Evolutionary conservation across 2,888 invertebrate genomes (phyloP), one percentile per base, ranked within the genome.

Genomic region (Sesamia inferens): DNA sequence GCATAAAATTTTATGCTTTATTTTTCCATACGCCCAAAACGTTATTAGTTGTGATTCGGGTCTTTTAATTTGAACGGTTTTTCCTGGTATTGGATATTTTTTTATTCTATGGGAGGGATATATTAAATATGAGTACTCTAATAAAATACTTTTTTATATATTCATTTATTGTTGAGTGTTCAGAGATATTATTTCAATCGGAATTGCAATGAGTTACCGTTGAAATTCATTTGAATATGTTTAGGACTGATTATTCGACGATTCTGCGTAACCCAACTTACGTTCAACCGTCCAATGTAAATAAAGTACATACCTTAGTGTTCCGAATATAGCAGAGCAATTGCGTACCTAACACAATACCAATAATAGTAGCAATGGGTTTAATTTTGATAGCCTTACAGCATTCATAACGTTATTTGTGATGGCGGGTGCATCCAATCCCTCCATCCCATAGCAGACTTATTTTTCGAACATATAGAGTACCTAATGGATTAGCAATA

Each of bases 1-100:
- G 54, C 55, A 76, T 76, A 72, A 77, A 77, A 7, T 62, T 66
- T 78, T 44, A 78, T 57, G 62, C 11, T 72, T 62, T 62, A 54
- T 71, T 65, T 64, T 76, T 77, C n/a, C 39, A 72, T 39, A 72
- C 72, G 61, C 51, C 55, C 72, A 51, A 44, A 72, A 66, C 54
- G 57, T 78, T 57, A 78, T 73, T 61, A 63, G 62, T 51, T 51
- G 51, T 70, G 57, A 57, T 77, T 76, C 19, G 4, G 65, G 71
- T 39, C 14, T 72, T 62, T 78, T 73, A 72, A 78, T 78, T 72
- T 77, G 31, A 62, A 73, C n/a, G 24, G 16, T 4, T 44, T 72
- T 71, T 55, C 64, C 48, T 31, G 55, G 0, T 7, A 5, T 42
- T 42, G 1, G 13, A 31, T 55, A 31, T 59, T 19, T 77, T 77